Evolutionary conservation across 2,797 vertebrate species (phyloP).

Genomic region (Enteromius mattozi): DNA sequence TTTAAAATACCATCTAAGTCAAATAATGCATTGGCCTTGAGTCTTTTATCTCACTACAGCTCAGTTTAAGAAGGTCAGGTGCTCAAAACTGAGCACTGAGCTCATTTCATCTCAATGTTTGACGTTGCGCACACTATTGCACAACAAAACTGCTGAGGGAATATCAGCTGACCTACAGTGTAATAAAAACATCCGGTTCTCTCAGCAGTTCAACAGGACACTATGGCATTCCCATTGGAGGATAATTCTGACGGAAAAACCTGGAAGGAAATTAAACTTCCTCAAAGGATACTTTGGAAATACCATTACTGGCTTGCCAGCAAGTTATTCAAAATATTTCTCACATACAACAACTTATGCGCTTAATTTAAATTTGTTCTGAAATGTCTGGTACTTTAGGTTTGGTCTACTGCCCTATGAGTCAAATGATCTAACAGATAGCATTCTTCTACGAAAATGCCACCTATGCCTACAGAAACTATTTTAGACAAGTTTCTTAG

Average conservation of each 20-base stretch:
- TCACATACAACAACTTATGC: not conserved
- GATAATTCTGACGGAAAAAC: not conserved
- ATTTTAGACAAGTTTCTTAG: not conserved
- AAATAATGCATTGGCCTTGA: not conserved
- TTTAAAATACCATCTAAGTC: not conserved
- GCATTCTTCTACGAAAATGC: not conserved
- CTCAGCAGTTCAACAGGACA: constrained; percentile 48
- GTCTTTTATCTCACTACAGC: not conserved
- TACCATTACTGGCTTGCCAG: not conserved
- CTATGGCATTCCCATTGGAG: constrained; percentile 3
- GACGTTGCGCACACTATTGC: not conserved
- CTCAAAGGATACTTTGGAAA: constrained; percentile 22
- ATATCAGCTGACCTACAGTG: not conserved
- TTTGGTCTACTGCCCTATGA: not conserved
- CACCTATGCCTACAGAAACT: not conserved
- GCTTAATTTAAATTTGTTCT: not conserved
- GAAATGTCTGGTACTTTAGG: not conserved
- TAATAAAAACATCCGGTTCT: constrained; percentile 44
- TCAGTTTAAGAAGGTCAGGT: not conserved
- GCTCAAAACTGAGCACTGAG: not conserved
- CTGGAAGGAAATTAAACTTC: constrained; percentile 55
- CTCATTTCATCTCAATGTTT: constrained; percentile 9
- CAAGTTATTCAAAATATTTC: not conserved
- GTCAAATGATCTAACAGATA: not conserved
- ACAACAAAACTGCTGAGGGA: constrained; percentile 12